phyloP scores from a whole-genome alignment of 2,888 invertebrate species.

The Conistra vaccinii region DNA sequence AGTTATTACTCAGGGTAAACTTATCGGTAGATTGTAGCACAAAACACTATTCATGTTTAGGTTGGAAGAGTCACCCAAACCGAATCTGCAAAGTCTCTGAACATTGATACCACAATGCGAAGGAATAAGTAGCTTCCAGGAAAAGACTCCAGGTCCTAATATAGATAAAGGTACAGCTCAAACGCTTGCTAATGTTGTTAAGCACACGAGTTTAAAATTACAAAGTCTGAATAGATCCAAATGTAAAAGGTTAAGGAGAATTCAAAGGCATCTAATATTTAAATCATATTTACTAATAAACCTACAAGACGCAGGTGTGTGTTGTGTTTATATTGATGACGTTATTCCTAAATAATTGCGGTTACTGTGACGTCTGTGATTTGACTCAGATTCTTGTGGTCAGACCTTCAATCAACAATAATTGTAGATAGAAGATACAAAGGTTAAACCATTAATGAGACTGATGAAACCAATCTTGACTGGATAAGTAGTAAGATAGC shows the following conservation, averaged over 20 bases:
- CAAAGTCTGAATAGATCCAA: conserved; percentile 6
- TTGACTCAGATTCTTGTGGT: conserved; percentile 24
- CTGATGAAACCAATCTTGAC: too few relatives aligned
- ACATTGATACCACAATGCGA: neutral
- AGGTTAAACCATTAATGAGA: too few relatives aligned
- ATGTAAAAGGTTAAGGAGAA: conserved; percentile 20
- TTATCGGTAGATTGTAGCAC: neutral
- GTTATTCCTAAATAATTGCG: conserved; percentile 2
- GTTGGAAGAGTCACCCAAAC: neutral
- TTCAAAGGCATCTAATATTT: conserved; percentile 1
- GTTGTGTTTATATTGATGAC: conserved; percentile 4
- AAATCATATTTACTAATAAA: conserved; percentile 7
- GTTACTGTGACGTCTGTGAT: conserved; percentile 12
- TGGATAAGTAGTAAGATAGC: neutral
- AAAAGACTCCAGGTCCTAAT: neutral
- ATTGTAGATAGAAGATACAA: neutral
- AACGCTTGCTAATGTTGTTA: neutral
- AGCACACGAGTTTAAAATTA: neutral
- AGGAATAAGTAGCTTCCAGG: neutral
- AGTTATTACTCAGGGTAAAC: neutral
- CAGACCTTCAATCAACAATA: neutral
- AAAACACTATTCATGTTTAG: neutral
- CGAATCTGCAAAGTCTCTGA: neutral
- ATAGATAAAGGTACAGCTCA: neutral
- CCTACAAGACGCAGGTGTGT: conserved; percentile 20